Base-by-base conservation (phyloP, 1,140 invertebrate genomes). In the Paracyclopina nana region DNA sequence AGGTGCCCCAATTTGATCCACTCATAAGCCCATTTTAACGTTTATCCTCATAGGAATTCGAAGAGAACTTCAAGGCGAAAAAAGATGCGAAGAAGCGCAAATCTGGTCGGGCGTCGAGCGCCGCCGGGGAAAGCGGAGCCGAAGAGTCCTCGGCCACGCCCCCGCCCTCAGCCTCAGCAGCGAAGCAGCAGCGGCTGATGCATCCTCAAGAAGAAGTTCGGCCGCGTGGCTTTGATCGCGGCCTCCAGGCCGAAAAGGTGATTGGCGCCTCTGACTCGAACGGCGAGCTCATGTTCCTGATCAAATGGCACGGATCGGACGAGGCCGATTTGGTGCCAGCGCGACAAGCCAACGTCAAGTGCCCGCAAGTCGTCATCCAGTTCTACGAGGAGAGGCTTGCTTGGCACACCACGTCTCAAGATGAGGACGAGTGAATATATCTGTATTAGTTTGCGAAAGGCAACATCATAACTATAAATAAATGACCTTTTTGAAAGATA, bases 251-350 rank as follows among this genome's bases (percentile, higher is more conserved):
- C 4, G 87, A 94, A 57, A 82, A 84, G 63, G 92, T 95, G 52
- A 84, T 95, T 60, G 88, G 84, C 18, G 88, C 88, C 5, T 94
- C 90, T 52, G 88, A 95, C 62, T 86, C 84, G 16, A 84, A 80
- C 50, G 90, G 88, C 0, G 82, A 92, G 63, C 64, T 96, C 0
- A 91, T 94, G 84, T 94, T 95, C 62, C 68, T 96, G 0, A 91
- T 96, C 80, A 95, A 95, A 64, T 96, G 88, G 88, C 86, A 90
- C 65, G 84, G 85, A 45, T 85, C 81, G 6, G 88, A 94, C 63
- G 87, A 95, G 62, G 88, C 88, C 0, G 90, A 95, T 63, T 64
- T 95, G 26, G 88, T 95, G 1, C 80, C 86, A 11, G 82, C 90
- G 0, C 76, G 82, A 58, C 76, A 85, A 59, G 90, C 90, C 0